These are phyloP conservation scores for Teleogryllus occipitalis DNA, from an alignment of 1,140 invertebrate species.

Conservation along the genomic window DNA sequence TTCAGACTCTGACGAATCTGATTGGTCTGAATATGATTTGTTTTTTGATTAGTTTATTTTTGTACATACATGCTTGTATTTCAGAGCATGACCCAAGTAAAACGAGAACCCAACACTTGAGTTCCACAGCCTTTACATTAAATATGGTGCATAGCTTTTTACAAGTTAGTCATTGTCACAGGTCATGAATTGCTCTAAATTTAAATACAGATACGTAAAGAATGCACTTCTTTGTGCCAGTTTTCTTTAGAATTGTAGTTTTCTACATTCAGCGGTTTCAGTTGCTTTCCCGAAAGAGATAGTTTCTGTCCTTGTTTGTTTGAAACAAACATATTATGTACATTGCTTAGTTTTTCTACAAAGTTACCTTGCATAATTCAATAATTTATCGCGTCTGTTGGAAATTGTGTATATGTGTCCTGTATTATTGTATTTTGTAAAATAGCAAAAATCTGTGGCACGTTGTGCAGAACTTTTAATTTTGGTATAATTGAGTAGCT, in stretches of 20 bases:
- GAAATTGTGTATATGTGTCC: not conserved
- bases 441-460: not conserved
- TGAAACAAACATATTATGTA: not conserved
- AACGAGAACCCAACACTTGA: not conserved
- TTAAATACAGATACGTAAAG: not conserved
- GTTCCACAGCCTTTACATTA: not conserved
- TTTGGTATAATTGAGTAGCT: not conserved
- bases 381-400: too few relatives aligned
- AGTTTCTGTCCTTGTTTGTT: too few relatives aligned
- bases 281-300: too few relatives aligned
- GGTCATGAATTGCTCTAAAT: not conserved
- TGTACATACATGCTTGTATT: not conserved
- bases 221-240: not conserved
- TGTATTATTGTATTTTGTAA: not conserved
- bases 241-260: too few relatives aligned
- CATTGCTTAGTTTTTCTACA: not conserved
- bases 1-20: constrained; percentile 47
- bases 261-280: too few relatives aligned
- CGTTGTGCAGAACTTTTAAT: not conserved
- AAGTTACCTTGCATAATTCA: too few relatives aligned
- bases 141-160: not conserved
- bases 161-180: not conserved
- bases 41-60: constrained; percentile 12
- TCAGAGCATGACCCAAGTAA: not conserved
- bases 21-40: constrained; percentile 26